Percentiles rank a stretch among this genome's conserved stretches.
Evolutionary conservation across 1,140 invertebrate genomes (phyloP).

Genomic region (Sesamia nonagrioides): DNA sequence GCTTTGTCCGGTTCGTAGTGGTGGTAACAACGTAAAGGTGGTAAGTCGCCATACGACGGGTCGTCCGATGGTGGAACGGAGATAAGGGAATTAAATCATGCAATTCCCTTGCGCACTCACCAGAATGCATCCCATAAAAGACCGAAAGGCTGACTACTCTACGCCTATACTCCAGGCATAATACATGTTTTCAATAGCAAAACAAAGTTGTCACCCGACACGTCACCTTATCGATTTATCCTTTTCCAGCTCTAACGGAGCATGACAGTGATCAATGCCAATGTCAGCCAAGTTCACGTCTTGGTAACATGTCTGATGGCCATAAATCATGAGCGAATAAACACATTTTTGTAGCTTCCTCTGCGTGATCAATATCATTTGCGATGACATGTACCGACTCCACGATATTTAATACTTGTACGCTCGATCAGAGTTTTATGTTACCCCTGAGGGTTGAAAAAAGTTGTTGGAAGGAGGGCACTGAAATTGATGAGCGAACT

Average conservation of each 20-base stretch:
- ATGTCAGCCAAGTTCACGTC: slow-evolving; percentile 41
- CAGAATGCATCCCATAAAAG: too few species aligned
- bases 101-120: too few species aligned
- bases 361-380: slow-evolving; percentile 32
- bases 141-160: too few species aligned
- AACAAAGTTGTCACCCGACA: too few species aligned
- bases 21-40: too few species aligned
- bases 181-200: too few species aligned
- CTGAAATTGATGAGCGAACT: too few species aligned
- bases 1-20: too few species aligned
- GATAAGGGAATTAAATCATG: too few species aligned
- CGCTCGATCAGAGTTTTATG: background rate
- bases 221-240: background rate
- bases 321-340: slow-evolving; percentile 39
- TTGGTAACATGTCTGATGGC: slow-evolving; percentile 15
- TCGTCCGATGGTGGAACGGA: too few species aligned
- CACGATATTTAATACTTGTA: background rate
- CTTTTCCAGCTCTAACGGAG: slow-evolving; percentile 4
- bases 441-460: slow-evolving; percentile 11
- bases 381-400: slow-evolving; percentile 9
- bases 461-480: background rate
- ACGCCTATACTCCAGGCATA: too few species aligned
- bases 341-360: slow-evolving; percentile 43
- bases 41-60: too few species aligned
- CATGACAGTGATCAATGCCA: slow-evolving; percentile 47